A percentile compares a stretch with the other conserved stretches of the same genome.
Conservation (phyloP, 2,888 invertebrate species). For the Barypeithes pellucidus region DNA sequence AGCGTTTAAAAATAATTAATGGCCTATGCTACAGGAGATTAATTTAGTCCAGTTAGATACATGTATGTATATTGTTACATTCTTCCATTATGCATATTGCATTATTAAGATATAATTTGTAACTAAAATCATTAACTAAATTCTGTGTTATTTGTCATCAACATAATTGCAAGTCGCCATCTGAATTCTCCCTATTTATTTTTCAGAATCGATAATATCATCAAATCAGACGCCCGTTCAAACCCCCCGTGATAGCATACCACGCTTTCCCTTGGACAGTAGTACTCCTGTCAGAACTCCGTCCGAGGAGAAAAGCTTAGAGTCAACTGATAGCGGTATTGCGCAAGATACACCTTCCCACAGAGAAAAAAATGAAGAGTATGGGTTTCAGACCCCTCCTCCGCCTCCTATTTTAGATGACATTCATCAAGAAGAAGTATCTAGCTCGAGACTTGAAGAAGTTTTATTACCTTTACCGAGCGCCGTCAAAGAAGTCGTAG, state of each 20-base stretch:
- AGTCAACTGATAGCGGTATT: constrained; percentile 60
- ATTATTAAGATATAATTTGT: background rate
- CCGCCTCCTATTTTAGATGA: constrained; percentile 54
- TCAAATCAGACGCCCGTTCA: constrained; percentile 50
- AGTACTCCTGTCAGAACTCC: constrained; percentile 29
- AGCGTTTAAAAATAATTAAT: too few relatives aligned
- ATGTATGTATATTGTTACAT: too few relatives aligned
- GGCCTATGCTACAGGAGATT: too few relatives aligned
- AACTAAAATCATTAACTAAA: background rate
- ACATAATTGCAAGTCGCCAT: background rate
- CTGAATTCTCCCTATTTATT: constrained; percentile 48
- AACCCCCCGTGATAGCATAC: constrained; percentile 30
- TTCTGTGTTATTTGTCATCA: background rate
- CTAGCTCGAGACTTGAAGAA: background rate
- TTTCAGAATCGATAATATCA: constrained; percentile 61
- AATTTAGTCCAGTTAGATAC: too few relatives aligned
- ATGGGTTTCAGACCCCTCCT: constrained; percentile 57
- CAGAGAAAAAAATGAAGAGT: constrained; percentile 52
- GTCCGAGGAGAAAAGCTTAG: constrained; percentile 58
- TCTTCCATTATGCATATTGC: too few relatives aligned
- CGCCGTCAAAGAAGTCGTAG: background rate
- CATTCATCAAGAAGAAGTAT: constrained; percentile 14
- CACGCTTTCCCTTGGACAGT: constrained; percentile 32
- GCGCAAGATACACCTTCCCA: constrained; percentile 55
- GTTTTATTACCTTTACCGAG: background rate